Percentiles rank a stretch among this genome's conserved stretches.
phyloP scores from a whole-genome alignment of 2,888 invertebrate species.

The Pachymerium ferrugineum region DNA sequence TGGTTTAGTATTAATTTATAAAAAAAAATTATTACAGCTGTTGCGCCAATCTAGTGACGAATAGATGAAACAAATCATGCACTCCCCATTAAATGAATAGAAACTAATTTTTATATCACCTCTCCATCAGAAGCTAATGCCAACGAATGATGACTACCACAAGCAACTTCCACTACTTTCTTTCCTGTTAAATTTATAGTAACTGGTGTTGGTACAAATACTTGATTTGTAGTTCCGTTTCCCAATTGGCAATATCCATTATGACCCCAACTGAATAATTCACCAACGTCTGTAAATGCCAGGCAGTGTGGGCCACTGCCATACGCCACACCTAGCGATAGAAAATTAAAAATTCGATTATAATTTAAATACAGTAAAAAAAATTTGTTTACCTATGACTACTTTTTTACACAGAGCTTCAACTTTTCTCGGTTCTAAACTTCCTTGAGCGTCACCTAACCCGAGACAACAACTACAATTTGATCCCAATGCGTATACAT shows the following conservation, averaged over 20 bases:
- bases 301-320: conserved; percentile 59
- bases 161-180: conserved; percentile 53
- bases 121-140: conserved; percentile 56
- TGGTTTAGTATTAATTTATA: too few relatives aligned
- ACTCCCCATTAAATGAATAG: too few relatives aligned
- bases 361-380: too few relatives aligned
- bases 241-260: conserved; percentile 58
- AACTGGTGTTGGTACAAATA: conserved; percentile 51
- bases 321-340: conserved; percentile 53
- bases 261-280: conserved; percentile 58
- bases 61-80: too few relatives aligned
- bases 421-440: conserved; percentile 53
- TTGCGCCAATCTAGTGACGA: too few relatives aligned
- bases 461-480: conserved; percentile 57
- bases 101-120: conserved; percentile 49
- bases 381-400: conserved; percentile 47
- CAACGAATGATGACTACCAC: conserved; percentile 58
- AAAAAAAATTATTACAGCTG: too few relatives aligned
- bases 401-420: conserved; percentile 53
- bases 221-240: conserved; percentile 55
- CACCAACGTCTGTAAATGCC: conserved; percentile 54
- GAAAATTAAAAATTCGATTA: too few relatives aligned
- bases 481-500: conserved; percentile 56
- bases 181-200: conserved; percentile 50
- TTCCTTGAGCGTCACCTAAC: conserved; percentile 52